Percentiles rank a stretch among this genome's conserved stretches.
phyloP scores from a whole-genome alignment of 1,140 invertebrate species.

The Trachelipus rathkii region DNA sequence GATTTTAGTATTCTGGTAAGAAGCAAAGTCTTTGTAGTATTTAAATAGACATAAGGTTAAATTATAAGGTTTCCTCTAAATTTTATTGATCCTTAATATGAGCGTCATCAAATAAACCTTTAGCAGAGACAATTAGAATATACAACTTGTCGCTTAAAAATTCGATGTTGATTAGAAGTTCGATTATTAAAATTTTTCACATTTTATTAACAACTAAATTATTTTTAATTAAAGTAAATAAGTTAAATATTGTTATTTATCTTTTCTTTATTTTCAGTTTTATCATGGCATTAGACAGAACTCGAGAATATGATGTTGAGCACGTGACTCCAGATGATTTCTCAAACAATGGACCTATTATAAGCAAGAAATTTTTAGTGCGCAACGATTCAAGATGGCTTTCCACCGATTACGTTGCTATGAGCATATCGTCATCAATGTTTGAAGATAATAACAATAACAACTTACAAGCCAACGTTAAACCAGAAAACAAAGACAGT shows the following conservation, averaged over 20 bases:
- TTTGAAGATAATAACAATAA: neutral
- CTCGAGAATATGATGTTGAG: constrained; percentile 32
- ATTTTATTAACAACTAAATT: too few relatives aligned
- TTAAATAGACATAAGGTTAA: too few relatives aligned
- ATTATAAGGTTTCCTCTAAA: too few relatives aligned
- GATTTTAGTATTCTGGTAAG: constrained; percentile 40
- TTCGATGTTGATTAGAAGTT: too few relatives aligned
- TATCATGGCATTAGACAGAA: constrained; percentile 17
- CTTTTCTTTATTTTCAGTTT: constrained; percentile 10
- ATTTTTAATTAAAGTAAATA: too few relatives aligned
- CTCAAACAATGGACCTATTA: constrained; percentile 14
- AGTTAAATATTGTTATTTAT: neutral
- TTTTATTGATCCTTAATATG: too few relatives aligned
- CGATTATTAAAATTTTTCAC: too few relatives aligned
- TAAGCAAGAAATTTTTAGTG: constrained; percentile 28
- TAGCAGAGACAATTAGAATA: too few relatives aligned
- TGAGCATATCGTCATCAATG: constrained; percentile 10
- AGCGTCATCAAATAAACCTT: too few relatives aligned
- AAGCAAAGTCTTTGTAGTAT: neutral
- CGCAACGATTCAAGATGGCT: constrained; percentile 33
- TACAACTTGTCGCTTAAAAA: too few relatives aligned
- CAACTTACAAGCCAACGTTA: neutral
- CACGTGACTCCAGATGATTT: constrained; percentile 5
- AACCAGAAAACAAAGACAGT: too few relatives aligned
- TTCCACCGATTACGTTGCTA: constrained; percentile 27